Base-by-base conservation (phyloP, 1,140 invertebrate species). In the Caligus rogercresseyi region DNA sequence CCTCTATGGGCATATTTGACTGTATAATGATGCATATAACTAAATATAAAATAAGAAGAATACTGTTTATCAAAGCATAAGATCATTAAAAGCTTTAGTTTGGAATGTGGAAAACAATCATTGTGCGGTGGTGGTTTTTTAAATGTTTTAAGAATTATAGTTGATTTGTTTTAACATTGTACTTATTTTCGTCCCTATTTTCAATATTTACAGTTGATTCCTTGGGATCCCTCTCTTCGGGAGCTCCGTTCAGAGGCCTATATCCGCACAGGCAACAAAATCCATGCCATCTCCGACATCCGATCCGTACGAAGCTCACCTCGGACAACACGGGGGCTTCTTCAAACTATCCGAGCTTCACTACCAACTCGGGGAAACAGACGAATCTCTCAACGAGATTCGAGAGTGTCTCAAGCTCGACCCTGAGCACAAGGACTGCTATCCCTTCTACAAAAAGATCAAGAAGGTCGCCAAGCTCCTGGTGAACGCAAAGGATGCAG, bases 381-480 rank as follows among this genome's bases (percentile, higher is more conserved):
- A 87, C 16, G 89, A 96, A 70, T 81, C 91, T 7, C 74, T 98
- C 21, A 86, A 82, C 84, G 88, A 77, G 76, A 77, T 75, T 25
- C 52, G 95, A 20, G 93, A 98, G 74, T 99, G 96, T 74, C 78
- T 99, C 11, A 96, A 95, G 75, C 76, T 97, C 21, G 95, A 99
- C 77, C 92, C 93, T 0, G 96, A 99, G 69, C 91, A 99, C 73
- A 92, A 94, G 74, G 76, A 85, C 64, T 99, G 95, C 75, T 93
- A 80, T 83, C 80, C 85, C n/a, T 84, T 94, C 70, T 99, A 99
- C 74, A 98, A 97, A 72, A 92, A 89, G 72, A 76, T 98, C 1
- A 95, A 96, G 71, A 95, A 97, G 72, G 78, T 98, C n/a, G 86
- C 85, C 59, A 96, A 94, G 72, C 76, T 85, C 61, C 69, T 96